Percentiles rank a stretch among this genome's conserved stretches.
Evolutionary conservation across 2,888 invertebrate genomes (phyloP).

Genomic region (Alentia gelatinosa): DNA sequence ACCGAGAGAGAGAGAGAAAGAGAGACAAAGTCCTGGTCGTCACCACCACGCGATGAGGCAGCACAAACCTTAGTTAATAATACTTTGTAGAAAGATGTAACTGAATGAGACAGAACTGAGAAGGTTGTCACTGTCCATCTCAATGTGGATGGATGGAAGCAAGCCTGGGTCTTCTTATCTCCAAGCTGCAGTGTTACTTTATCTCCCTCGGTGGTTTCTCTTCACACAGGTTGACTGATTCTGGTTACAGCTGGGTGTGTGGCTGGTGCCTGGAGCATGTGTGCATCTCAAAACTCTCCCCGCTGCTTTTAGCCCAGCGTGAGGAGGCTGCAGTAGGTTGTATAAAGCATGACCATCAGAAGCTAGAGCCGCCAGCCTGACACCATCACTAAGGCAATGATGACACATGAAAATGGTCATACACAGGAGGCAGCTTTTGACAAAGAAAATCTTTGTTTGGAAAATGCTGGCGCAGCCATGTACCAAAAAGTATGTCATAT

Average conservation of each 20-base stretch:
- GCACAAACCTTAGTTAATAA: background rate
- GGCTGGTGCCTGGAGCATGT: background rate
- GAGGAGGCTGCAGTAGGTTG: background rate
- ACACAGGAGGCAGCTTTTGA: background rate
- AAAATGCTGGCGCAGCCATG: slow-evolving; percentile 18
- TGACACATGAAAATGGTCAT: background rate
- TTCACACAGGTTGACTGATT: background rate
- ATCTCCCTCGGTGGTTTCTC: background rate
- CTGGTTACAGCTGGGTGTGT: background rate
- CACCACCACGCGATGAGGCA: background rate
- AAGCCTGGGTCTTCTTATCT: background rate
- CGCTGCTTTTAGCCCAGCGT: background rate
- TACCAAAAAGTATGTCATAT: background rate
- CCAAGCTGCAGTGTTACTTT: too few relatives aligned
- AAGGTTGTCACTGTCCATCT: background rate
- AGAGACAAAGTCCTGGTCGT: too few relatives aligned
- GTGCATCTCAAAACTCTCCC: background rate
- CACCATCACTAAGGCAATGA: slow-evolving; percentile 3
- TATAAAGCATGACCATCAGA: background rate
- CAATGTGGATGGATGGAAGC: background rate
- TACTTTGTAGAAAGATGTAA: background rate
- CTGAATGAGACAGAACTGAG: background rate
- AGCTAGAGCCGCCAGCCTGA: background rate
- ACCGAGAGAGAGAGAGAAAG: background rate
- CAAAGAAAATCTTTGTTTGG: background rate